Evolutionary conservation across 2,888 invertebrate genomes (phyloP), one percentile per base, ranked within the genome.

Genomic region (Apodemia zela): DNA sequence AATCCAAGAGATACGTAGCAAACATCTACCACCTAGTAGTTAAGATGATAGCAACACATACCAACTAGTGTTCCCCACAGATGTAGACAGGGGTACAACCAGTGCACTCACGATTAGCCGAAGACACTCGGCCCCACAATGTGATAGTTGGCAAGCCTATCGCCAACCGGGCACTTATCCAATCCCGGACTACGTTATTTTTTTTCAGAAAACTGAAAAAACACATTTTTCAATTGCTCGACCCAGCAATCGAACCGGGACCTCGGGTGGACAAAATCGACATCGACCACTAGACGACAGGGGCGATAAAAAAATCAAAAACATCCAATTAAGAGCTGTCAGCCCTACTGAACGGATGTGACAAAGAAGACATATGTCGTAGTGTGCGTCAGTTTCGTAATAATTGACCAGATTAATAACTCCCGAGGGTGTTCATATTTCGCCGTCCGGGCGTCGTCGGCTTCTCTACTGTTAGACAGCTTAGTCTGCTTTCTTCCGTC

Each of bases 401-500:
- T 89, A 87, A 89, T 89, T 89, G 82, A 84, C 74, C 79, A 85
- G 87, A 89, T 89, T 89, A 87, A 89, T 88, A 84, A 80, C 81
- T 80, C 75, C 73, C 69, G 74, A 77, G 82, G 80, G 83, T 84
- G 82, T 83, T 86, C 87, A 85, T 87, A 88, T 89, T 89, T 87
- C 85, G 82, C 84, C 79, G 85, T 81, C 81, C 79, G 76, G 73
- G 75, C 76, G 69, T 75, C 76, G 69, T 75, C 77, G 68, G 64
- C 65, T 66, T 65, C 70, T 71, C 72, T 51, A 25, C 51, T 51
- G 51, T 51, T 51, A 51, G 21, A 51, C 25, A 51, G 21, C 13
- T 51, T 25, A 15, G 51, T 51, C 68, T 67, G 67, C 66, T 65
- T 65, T 67, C 68, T 68, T 69, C 68, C 66, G 67, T 58, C 66